Conservation (phyloP, 2,888 invertebrate genomes). For the Stictocephala bisonia region DNA sequence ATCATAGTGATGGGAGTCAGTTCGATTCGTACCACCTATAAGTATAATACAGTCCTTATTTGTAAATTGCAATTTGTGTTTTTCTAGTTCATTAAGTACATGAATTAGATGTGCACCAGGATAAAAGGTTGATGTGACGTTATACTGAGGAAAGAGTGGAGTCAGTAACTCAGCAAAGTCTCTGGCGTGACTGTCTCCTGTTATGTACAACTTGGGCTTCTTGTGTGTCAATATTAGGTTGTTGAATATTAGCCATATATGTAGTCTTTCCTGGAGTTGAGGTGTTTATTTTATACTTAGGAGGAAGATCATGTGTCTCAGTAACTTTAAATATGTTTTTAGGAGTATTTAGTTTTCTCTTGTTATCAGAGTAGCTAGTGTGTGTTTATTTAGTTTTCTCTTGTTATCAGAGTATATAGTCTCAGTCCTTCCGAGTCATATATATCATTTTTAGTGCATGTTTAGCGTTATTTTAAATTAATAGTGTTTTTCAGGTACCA, state of each 20-base stretch:
- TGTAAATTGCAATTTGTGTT: neutral
- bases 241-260: neutral
- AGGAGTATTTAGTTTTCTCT: neutral
- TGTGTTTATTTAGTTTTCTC: too few relatives aligned
- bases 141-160: neutral
- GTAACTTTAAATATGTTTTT: neutral
- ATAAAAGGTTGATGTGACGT: neutral
- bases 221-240: neutral
- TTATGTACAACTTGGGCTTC: neutral
- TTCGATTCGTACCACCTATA: neutral
- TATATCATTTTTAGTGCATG: too few relatives aligned
- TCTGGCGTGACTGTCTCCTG: neutral
- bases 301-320: neutral
- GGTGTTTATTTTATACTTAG: neutral
- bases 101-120: neutral
- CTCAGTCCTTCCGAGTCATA: too few relatives aligned
- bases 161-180: neutral
- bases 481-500: too few relatives aligned
- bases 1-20: neutral
- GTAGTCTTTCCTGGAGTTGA: neutral
- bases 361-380: too few relatives aligned
- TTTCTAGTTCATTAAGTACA: neutral
- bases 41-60: neutral
- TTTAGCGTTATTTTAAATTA: too few relatives aligned
- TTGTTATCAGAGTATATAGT: too few relatives aligned